Evolutionary conservation across 2,797 vertebrate species (phyloP), one percentile per base, ranked within the genome.

Genomic region (Lerista edwardsae): DNA sequence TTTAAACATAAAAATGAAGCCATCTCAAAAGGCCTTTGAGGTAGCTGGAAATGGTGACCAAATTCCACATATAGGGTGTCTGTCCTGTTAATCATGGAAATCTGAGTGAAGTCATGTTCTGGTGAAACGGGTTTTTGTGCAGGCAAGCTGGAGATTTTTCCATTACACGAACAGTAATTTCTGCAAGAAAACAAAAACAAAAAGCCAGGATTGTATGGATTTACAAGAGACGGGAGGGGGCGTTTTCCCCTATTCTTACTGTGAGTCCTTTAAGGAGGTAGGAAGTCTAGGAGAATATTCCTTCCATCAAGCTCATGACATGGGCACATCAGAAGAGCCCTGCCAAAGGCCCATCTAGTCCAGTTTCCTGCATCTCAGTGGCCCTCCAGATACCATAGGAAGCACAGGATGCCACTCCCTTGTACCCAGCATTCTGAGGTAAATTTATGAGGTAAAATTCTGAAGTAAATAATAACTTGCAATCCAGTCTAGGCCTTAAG

Each of bases 1-100:
- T 61, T 23, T 5, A 7, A 3, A 5, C 75, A 44, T 78, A 77
- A 44, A 64, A 72, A 81, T 86, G 41, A 81, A 11, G 10, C 68
- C 55, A 75, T 91, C 78, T 91, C 88, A 69, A 29, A 87, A 86
- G 85, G 59, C 79, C 92, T 85, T 86, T 31, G 75, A 91, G 44
- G 83, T 73, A 73, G 76, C 71, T 93, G 91, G 92, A 94, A 93
- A 93, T 2, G 86, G 84, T 91, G 89, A 94, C 79, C 62, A 62
- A 67, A 69, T 89, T 85, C 84, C 51, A 86, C n/a, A 47, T 57
- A 92, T 82, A 77, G 87, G 86, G 93, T 89, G 85, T 91, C 90
- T 89, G 85, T 91, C 90, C 79, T 89, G 89, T 92, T 91, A 93
- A 94, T 94, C 90, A 92, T 85, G 84, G 89, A 94, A 95, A 95